Evolutionary conservation across 2,888 invertebrate species (phyloP).

Genomic region (Drosophila suboccidentalis): DNA sequence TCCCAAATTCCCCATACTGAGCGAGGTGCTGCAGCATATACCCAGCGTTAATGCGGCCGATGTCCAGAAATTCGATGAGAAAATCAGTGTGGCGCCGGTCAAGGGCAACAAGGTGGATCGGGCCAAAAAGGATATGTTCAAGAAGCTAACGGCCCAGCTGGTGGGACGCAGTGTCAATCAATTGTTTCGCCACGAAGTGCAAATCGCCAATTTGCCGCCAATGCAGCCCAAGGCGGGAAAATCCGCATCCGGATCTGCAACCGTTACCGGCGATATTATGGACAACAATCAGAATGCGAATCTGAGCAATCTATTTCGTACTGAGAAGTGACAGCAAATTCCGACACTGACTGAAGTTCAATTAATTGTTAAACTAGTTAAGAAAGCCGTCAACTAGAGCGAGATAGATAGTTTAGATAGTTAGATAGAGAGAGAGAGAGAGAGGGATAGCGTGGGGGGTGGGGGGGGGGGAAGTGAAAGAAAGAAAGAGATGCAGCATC

Average conservation of each 20-base stretch:
- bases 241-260: neutral
- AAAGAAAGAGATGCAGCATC: conserved; percentile 1
- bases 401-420: neutral
- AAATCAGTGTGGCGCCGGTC: conserved; percentile 89
- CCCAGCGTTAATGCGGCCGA: conserved; percentile 93
- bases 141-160: conserved; percentile 93
- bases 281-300: conserved; percentile 82
- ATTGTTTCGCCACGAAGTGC: conserved; percentile 94
- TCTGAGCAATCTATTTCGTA: conserved; percentile 78
- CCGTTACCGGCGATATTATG: conserved; percentile 66
- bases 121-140: conserved; percentile 95
- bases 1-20: conserved; percentile 90
- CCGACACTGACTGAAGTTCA: conserved; percentile 68
- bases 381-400: conserved; percentile 2
- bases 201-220: conserved; percentile 93
- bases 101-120: conserved; percentile 94
- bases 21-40: conserved; percentile 90
- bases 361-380: conserved; percentile 59
- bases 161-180: conserved; percentile 95
- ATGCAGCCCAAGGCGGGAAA: conserved; percentile 84
- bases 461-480: neutral
- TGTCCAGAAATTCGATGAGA: conserved; percentile 94
- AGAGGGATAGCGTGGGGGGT: too few relatives aligned
- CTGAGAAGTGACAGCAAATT: conserved; percentile 71
- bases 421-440: conserved; percentile 1